Percentiles rank a stretch among this genome's conserved stretches.
Conservation (phyloP, 2,113 vertebrate genomes). For the Hiodon tergisus region DNA sequence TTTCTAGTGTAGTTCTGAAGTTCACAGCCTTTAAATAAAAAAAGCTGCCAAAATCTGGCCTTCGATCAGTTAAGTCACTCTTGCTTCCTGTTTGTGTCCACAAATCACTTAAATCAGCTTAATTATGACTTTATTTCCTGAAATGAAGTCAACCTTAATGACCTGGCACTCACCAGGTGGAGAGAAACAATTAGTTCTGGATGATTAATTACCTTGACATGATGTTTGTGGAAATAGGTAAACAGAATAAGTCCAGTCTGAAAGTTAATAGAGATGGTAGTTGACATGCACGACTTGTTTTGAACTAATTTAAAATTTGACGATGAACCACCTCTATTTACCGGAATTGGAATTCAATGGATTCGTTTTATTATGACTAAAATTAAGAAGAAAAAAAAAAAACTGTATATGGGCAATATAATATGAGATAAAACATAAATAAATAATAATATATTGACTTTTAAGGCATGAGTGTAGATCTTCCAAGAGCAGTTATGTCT, state of each 20-base stretch:
- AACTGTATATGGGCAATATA: too few species aligned
- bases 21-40: neutral
- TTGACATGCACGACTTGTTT: neutral
- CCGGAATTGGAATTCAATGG: too few species aligned
- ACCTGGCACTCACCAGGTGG: neutral
- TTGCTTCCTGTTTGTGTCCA: neutral
- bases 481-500: too few species aligned
- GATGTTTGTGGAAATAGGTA: neutral
- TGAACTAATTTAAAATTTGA: neutral
- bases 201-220: neutral
- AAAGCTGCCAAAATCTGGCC: neutral
- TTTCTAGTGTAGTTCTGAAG: neutral
- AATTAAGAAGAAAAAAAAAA: too few species aligned
- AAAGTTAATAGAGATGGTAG: neutral
- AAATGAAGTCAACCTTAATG: constrained; percentile 12
- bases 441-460: too few species aligned
- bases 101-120: constrained; percentile 1
- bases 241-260: neutral
- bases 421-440: too few species aligned
- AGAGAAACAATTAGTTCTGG: constrained; percentile 1
- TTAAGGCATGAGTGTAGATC: too few species aligned
- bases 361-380: too few species aligned
- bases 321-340: neutral
- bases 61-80: neutral
- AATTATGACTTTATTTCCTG: constrained; percentile 4